A percentile compares a stretch with the other conserved stretches of the same genome.
Conservation (phyloP, 2,113 vertebrate genomes). For the Gymnocephalus cernua region DNA sequence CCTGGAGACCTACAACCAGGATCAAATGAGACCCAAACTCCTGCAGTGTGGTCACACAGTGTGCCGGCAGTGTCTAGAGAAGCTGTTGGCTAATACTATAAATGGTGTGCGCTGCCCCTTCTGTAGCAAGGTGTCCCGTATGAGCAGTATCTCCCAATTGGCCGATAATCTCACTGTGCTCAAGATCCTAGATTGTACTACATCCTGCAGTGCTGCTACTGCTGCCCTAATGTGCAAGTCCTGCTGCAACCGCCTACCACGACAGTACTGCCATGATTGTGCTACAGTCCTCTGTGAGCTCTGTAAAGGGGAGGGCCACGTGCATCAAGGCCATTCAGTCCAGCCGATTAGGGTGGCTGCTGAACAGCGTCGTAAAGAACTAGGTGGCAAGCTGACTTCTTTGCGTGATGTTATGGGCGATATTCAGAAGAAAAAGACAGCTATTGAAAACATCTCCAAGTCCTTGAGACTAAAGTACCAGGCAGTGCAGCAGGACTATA, state of each 20-base stretch:
- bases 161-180: slow-evolving; percentile 95
- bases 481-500: slow-evolving; percentile 92
- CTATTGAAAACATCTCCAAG: slow-evolving; percentile 90
- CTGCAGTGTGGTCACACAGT: slow-evolving; percentile 97
- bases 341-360: slow-evolving; percentile 90
- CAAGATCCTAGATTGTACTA: slow-evolving; percentile 94
- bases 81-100: slow-evolving; percentile 94
- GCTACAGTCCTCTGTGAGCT: slow-evolving; percentile 89
- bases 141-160: slow-evolving; percentile 92
- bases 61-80: slow-evolving; percentile 95
- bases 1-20: slow-evolving; percentile 94
- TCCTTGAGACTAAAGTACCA: slow-evolving; percentile 89
- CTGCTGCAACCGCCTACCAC: slow-evolving; percentile 90
- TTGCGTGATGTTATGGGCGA: slow-evolving; percentile 90
- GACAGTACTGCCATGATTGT: slow-evolving; percentile 92
- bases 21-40: slow-evolving; percentile 94
- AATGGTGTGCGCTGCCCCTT: slow-evolving; percentile 98
- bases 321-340: slow-evolving; percentile 87
- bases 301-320: slow-evolving; percentile 87
- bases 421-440: slow-evolving; percentile 91
- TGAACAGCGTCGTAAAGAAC: slow-evolving; percentile 90
- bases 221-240: slow-evolving; percentile 92
- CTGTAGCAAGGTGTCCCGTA: slow-evolving; percentile 95
- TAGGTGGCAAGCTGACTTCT: slow-evolving; percentile 85
- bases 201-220: slow-evolving; percentile 87